Conservation (phyloP, 2,113 vertebrate genomes). For the Gopherus flavomarginatus region DNA sequence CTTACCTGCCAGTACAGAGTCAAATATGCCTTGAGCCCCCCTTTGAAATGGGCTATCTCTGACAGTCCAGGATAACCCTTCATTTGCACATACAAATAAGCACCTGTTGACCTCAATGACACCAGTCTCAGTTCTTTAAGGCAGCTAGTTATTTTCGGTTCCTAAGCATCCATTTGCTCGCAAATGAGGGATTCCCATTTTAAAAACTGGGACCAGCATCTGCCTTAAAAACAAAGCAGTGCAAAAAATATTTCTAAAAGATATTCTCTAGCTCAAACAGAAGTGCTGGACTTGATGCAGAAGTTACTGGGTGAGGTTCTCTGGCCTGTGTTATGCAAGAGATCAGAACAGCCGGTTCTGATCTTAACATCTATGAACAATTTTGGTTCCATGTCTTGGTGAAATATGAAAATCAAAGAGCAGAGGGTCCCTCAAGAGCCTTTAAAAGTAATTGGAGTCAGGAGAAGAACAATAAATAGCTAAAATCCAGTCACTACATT, state of each 20-base stretch:
- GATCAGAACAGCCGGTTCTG: neutral
- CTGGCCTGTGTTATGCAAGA: neutral
- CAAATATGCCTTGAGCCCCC: neutral
- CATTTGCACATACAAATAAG: neutral
- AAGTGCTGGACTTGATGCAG: neutral
- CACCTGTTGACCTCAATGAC: neutral
- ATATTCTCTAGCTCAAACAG: neutral
- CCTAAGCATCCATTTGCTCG: neutral
- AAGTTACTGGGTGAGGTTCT: neutral
- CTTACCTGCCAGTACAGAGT: constrained; percentile 14
- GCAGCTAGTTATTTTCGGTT: neutral
- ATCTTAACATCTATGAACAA: neutral
- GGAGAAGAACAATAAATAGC: neutral
- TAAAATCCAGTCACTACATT: neutral
- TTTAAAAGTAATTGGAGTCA: neutral
- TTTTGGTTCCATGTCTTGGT: neutral
- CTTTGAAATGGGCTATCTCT: neutral
- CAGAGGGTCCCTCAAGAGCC: neutral
- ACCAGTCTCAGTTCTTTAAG: neutral
- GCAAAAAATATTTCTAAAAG: neutral
- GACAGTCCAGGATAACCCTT: neutral
- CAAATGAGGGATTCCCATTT: neutral
- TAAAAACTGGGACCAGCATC: neutral
- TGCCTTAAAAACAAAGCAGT: neutral
- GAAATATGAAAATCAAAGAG: neutral